Conservation (phyloP, 2,113 vertebrate genomes). For the Chaenogobius annularis region DNA sequence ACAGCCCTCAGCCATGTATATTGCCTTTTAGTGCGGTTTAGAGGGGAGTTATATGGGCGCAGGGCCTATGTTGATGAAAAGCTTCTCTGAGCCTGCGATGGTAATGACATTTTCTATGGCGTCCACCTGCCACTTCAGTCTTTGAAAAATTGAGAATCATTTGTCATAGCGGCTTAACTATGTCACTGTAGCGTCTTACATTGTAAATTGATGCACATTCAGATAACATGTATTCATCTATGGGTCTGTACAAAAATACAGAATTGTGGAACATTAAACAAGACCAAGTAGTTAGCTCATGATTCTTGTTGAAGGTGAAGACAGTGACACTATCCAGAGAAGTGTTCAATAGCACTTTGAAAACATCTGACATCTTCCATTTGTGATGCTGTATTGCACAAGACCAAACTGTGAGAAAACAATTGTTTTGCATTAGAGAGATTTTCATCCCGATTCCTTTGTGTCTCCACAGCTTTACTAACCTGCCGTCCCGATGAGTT, state of each 20-base stretch:
- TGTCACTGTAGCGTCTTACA: slow-evolving; percentile 2
- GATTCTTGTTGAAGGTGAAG: neutral
- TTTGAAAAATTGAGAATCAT: slow-evolving; percentile 59
- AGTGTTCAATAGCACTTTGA: neutral
- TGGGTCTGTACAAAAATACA: neutral
- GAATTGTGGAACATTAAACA: neutral
- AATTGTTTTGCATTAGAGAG: neutral
- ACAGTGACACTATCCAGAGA: neutral
- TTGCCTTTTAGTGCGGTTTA: slow-evolving; percentile 55
- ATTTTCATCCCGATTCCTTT: slow-evolving; percentile 1
- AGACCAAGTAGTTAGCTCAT: neutral
- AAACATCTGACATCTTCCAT: neutral
- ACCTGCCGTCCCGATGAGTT: slow-evolving; percentile 91
- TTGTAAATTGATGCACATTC: neutral
- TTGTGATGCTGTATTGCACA: neutral
- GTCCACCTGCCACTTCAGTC: slow-evolving; percentile 29
- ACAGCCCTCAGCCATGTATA: slow-evolving; percentile 43
- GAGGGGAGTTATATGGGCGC: slow-evolving; percentile 52
- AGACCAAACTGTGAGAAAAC: neutral
- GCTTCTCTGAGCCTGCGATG: slow-evolving; percentile 42
- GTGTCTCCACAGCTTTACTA: slow-evolving; percentile 77
- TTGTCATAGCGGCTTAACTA: slow-evolving; percentile 40
- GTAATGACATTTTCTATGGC: slow-evolving; percentile 51
- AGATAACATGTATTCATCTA: neutral
- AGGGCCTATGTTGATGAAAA: slow-evolving; percentile 53